Evolutionary conservation across 2,888 invertebrate genomes (phyloP), one percentile per base, ranked within the genome.

Genomic region (Cryptocheilus praepositus): DNA sequence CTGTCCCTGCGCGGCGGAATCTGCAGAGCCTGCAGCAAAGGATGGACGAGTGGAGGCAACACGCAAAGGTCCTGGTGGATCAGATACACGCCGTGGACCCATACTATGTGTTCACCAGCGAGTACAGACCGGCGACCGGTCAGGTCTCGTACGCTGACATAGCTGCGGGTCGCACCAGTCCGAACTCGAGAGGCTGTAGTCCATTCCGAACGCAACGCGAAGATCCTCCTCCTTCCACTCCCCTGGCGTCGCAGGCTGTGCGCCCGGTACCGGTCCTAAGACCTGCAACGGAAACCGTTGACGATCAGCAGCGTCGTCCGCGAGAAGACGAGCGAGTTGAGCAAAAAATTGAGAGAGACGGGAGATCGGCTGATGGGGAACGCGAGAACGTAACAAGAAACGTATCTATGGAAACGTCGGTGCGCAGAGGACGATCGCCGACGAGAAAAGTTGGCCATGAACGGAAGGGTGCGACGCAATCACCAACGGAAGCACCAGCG

Each of bases 31-130:
- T 91, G 89, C 92, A 90, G 88, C 89, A 90, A 88, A 90, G 90
- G 89, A 90, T 92, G 89, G 92, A 92, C 89, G 92, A 91, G 90
- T 91, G 90, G 90, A 91, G 91, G 90, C 92, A 92, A 90, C 93
- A 92, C 90, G 93, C 93, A 91, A 92, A 92, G 91, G 91, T 91
- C 89, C 92, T 94, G 90, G 92, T 92, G 89, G 91, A 92, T 89
- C 91, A 92, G 89, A 93, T 94, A 90, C 93, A 92, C 90, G 92
- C 91, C 89, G 90, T 94, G 92, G 95, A 95, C 91, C 94, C 95
- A 84, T 92, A 93, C 91, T 91, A 90, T 90, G 90, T 91, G 88
- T 90, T 90, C 88, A 89, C 90, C 84, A 89, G 89, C 85, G 89
- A 89, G 82, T 88, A 89, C 82, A 86, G 89, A 77, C 36, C 36